These are phyloP conservation scores for Podargus strigoides DNA, from an alignment of 2,797 vertebrate genomes.

Conservation along the genomic window DNA sequence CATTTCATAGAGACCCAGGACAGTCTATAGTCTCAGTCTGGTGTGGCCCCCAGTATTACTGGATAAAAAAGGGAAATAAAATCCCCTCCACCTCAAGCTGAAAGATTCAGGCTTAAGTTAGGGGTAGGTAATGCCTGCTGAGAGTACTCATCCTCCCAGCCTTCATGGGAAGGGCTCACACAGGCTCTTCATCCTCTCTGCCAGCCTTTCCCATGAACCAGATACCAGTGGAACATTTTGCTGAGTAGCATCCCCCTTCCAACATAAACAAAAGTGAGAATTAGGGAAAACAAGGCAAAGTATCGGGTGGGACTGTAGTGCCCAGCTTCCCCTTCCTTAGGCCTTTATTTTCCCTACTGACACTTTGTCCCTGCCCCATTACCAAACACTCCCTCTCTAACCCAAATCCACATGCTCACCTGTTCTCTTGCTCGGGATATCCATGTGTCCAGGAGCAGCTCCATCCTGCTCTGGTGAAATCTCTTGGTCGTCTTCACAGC, in stretches of 20 bases:
- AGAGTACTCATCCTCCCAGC: neutral
- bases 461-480: conserved; percentile 85
- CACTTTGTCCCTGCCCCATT: rapidly evolving
- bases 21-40: neutral
- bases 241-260: neutral
- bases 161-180: neutral
- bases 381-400: neutral
- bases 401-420: conserved; percentile 68
- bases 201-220: neutral
- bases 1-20: neutral
- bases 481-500: conserved; percentile 86
- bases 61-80: neutral
- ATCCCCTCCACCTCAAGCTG: neutral
- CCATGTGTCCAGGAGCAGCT: conserved; percentile 88
- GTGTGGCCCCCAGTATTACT: neutral
- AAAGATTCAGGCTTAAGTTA: neutral
- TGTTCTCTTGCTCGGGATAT: conserved; percentile 84
- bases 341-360: neutral
- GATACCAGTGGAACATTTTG: neutral
- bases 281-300: neutral
- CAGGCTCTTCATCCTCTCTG: neutral
- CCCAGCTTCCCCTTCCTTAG: neutral
- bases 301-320: neutral
- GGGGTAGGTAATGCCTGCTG: neutral
- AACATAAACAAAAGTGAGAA: neutral